Evolutionary conservation across 64 coral and sea anemone genomes (phyloP), one percentile per base, ranked within the genome.

Genomic region (Actinia tenebrosa): DNA sequence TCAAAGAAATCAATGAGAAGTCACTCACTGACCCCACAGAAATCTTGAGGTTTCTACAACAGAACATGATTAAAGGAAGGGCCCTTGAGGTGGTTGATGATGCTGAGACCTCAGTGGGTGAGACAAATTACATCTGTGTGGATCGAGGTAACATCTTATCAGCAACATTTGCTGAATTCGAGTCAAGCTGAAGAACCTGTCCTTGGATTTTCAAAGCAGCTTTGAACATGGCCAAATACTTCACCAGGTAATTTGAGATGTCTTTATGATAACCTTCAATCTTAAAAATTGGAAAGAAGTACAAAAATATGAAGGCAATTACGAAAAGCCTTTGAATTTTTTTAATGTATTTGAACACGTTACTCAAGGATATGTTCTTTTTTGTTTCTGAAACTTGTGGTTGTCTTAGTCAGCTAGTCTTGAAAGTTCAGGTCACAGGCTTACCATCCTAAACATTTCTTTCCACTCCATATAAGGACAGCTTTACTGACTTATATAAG

Each of bases 41-140:
- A 86, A 44, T 86, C 77, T 60, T 93, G 42, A 85, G 84, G 77
- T 93, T 81, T 69, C 83, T 93, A 17, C 91, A 93, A 71, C 59
- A 93, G 30, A 15, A 89, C 8, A 80, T 93, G 64, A 83, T 93
- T 23, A 71, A 44, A 37, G 91, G 91, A 20, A 50, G 87, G 89
- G 30, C 82, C 37, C 60, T 93, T 23, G 92, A 93, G 44, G 69
- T 91, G 18, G 17, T 85, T 80, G 84, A 86, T 53, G 58, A 16
- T 60, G 64, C 14, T 16, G 83, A 86, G 7, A 44, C 82, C 16
- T 78, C 63, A 85, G 84, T 87, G 56, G 90, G 90, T 44, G 86
- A 92, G n/a, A 92, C 86, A 5, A 92, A 92, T 77, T 83, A 75
- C 60, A 92, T 92, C 54, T 71, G 60, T 17, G 86, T 92, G 56